Evolutionary conservation across 1,140 invertebrate species (phyloP), one percentile per base, ranked within the genome.

Genomic region (Hyles vespertilio): DNA sequence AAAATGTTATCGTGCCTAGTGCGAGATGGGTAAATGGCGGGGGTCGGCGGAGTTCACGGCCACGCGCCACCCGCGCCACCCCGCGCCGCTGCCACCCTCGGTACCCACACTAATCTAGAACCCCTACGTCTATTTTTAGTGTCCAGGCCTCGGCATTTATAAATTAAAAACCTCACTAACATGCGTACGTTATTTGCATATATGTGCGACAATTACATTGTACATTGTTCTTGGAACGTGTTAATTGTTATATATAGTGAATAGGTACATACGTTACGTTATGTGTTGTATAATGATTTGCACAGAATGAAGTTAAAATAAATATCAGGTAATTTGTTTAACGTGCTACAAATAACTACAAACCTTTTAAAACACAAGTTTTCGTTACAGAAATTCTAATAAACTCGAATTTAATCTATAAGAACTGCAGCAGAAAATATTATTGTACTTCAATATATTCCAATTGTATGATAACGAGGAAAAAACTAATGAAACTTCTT

Each of bases 1-100:
- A n/a, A 45, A 54, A 57, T 52, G 36, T 44, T n/a, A 36, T 11
- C 43, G 61, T 56, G 54, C 54, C 40, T 58, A 50, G 50, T 47
- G 71, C 69, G 58, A 65, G 36, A 57, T 57, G 60, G 59, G 51
- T 60, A 68, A 65, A 9, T 45, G 6, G 61, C 61, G 59, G 72
- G 79, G 81, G 77, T 82, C 79, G 77, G 53, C 61, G 8, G 71
- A 81, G 85, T 86, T 88, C 85, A 88, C 76, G 85, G 85, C 72
- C 84, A 75, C 68, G 32, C 57, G 46, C 52, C 43, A 52, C 62
- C 55, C 60, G 52, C 52, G 43, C 58, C 61, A 56, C 67, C 62
- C 59, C 43, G 32, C 59, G 51, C 52, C 51, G 45, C 51, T 5
- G 9, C 46, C 47, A 53, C 61, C 64, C 44, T 32, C 10, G 54